phyloP scores from a whole-genome alignment of 2,113 vertebrate genomes.

The Phocoena phocoena region DNA sequence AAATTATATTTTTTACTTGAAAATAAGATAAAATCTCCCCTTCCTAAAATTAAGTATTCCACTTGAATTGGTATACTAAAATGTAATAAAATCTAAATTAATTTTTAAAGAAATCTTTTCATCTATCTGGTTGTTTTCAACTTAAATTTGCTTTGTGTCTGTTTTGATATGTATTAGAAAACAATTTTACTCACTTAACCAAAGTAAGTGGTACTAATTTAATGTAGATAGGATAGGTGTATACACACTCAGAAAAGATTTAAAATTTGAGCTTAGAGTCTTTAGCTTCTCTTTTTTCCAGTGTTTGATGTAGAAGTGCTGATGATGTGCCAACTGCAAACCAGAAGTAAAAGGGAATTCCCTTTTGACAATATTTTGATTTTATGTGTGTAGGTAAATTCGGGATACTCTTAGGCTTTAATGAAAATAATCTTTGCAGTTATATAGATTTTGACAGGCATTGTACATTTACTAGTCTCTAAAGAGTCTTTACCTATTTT shows the following conservation, averaged over 20 bases:
- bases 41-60: slow-evolving; percentile 18
- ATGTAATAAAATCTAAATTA: slow-evolving; percentile 13
- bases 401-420: background rate
- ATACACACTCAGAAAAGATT: background rate
- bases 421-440: background rate
- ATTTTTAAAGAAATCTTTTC: slow-evolving; percentile 39
- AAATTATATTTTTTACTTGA: slow-evolving; percentile 38
- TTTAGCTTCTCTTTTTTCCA: background rate
- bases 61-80: slow-evolving; percentile 29
- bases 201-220: slow-evolving; percentile 8
- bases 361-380: slow-evolving; percentile 28
- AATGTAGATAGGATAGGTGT: background rate
- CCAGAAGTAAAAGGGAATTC: background rate
- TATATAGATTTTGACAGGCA: background rate
- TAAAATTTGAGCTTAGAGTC: background rate
- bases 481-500: background rate
- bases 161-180: background rate
- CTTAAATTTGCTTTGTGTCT: slow-evolving; percentile 33
- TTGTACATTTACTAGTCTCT: background rate
- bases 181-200: background rate
- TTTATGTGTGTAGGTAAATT: slow-evolving; percentile 16
- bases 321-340: background rate
- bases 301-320: slow-evolving; percentile 6
- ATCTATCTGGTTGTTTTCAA: background rate
- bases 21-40: background rate